Percentiles rank a stretch among this genome's conserved stretches.
These are phyloP conservation scores for Tachina grossa DNA, from an alignment of 2,888 invertebrate species.

Conservation along the genomic window DNA sequence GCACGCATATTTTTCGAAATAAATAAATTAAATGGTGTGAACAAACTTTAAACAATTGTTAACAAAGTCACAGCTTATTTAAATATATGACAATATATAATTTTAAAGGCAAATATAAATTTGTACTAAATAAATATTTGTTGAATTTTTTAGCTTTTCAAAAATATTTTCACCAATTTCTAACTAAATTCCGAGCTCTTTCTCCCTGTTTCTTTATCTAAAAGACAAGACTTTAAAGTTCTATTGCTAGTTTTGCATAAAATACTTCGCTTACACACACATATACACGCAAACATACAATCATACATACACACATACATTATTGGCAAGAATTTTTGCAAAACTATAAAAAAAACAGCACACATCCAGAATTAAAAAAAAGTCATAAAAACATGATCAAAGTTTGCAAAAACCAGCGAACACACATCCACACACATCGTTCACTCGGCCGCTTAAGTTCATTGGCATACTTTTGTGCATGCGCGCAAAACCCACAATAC, in stretches of 20 bases:
- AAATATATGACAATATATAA: too few species aligned
- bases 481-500: constrained; percentile 68
- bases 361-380: constrained; percentile 53
- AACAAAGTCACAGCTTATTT: too few species aligned
- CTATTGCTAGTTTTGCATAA: constrained; percentile 42
- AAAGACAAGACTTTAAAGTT: not conserved
- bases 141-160: too few species aligned
- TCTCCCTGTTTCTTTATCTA: not conserved
- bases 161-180: not conserved
- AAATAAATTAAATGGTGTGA: too few species aligned
- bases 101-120: too few species aligned
- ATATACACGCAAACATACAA: not conserved
- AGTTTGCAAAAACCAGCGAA: constrained; percentile 47
- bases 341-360: constrained; percentile 34
- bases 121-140: too few species aligned
- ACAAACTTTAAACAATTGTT: too few species aligned
- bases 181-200: not conserved
- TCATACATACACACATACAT: constrained; percentile 2
- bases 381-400: constrained; percentile 62
- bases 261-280: constrained; percentile 15
- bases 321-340: constrained; percentile 37
- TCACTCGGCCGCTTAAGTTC: constrained; percentile 78
- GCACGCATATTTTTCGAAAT: too few species aligned
- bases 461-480: constrained; percentile 77
- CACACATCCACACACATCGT: constrained; percentile 72